Base-by-base conservation (phyloP, 2,888 invertebrate species). In the Sinhomidia bicolor region DNA sequence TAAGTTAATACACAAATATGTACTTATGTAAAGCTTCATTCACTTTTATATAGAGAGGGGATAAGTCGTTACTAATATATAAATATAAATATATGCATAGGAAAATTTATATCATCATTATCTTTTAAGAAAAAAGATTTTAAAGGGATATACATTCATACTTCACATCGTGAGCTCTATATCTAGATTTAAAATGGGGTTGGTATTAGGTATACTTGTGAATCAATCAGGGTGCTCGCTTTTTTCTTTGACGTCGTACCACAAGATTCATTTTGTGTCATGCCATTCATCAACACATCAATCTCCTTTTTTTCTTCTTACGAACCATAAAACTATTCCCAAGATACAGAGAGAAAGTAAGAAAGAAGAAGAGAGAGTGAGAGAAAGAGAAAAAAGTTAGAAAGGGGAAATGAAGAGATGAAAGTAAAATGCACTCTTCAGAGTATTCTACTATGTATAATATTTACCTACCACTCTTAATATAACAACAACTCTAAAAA, bases 221-320 rank as follows among this genome's bases (percentile, higher is more conserved):
- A 68, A 74, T 74, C 74, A 74, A 78, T 54, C 32, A 79, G 57
- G 17, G 32, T 44, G 14, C 51, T 29, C 29, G 36, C 7, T 36
- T 36, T 29, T 68, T 68, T 68, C 36, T 41, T 32, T 68, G 68
- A 68, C 68, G 68, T 36, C 5, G 32, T 68, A 36, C 36, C 68
- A 68, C 32, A 68, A 68, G 68, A 68, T 32, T 68, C 41, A 29
- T 80, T 65, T 81, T 65, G 29, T 47, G 85, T 85, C 85, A 85
- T 85, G 85, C 85, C 78, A 85, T 65, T 81, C 47, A 81, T 83
- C 68, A 71, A 76, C 85, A 62, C 78, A 85, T 85, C 62, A 84
- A 74, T 76, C 76, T 76, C 71, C 12, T 68, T 36, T 23, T 36
- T 23, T 36, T 36, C 36, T 36, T 17, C 32, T 32, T 68, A 68